Evolutionary conservation across 1,140 invertebrate genomes (phyloP), one percentile per base, ranked within the genome.

Genomic region (Bombus confusus): DNA sequence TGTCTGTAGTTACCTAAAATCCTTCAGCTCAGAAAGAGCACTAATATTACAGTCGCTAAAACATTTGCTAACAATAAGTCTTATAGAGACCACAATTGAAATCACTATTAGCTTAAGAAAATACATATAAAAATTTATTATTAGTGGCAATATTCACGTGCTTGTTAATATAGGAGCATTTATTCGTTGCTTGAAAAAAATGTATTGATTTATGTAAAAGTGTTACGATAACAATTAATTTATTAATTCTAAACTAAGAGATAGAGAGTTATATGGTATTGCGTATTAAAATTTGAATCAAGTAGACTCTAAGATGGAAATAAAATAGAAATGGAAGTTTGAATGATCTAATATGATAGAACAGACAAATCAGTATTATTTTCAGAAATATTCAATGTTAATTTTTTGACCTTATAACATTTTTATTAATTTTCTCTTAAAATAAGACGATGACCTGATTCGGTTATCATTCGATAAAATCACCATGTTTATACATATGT

Each of bases 1-100:
- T 31, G 91, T 91, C 90, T 93, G 86, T 91, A 89, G 86, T 79
- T 91, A 86, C 83, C 80, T 75, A 86, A 88, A 85, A 82, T 64
- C 78, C 85, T 66, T 66, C 85, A 69, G 88, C 62, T 68, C 41
- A 75, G 43, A 41, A 76, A 59, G 79, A 82, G 69, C 69, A 83
- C 73, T 86, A 71, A 83, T 83, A 74, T 76, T 62, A 76, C 68
- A 86, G 80, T 86, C 73, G 57, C 41, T 82, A 31, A 85, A 85
- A 71, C 41, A 74, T 52, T 31, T 72, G 39, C 47, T 41, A 69
- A 78, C 47, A 52, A 52, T 52, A 52, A 52, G 22, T 52, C 37
- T 62, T 83, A 10, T 39, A 47, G 2, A 25, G 28, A 28, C 6
- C 8, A 28, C 12, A 8, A 28, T 57, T 75, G 13, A 76, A 59